Percentiles rank a stretch among this genome's conserved stretches.
Conservation (phyloP, 2,113 vertebrate species). For the Laterallus jamaicensis region DNA sequence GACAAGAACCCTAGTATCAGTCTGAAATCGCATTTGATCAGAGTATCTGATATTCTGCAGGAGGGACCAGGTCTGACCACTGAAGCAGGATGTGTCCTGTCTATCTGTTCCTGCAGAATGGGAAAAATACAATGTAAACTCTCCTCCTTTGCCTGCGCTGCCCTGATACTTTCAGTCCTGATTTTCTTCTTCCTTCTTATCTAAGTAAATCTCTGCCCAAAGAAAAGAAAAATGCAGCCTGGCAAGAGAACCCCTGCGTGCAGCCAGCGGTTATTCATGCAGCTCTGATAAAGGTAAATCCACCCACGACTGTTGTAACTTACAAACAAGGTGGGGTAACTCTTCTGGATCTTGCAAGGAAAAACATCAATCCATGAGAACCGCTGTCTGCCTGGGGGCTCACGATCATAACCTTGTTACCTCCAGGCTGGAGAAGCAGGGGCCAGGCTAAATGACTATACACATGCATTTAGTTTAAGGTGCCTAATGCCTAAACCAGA, state of each 20-base stretch:
- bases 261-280: neutral
- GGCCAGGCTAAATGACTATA: neutral
- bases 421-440: neutral
- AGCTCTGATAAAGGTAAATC: neutral
- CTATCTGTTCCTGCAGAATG: neutral
- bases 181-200: conserved; percentile 20
- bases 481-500: neutral
- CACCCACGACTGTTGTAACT: neutral
- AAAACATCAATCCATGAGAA: neutral
- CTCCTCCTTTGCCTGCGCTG: neutral
- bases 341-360: neutral
- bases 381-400: neutral
- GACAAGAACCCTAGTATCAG: neutral
- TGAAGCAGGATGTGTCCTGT: neutral
- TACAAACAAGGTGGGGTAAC: neutral
- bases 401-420: neutral
- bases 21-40: neutral
- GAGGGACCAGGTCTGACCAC: neutral
- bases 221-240: neutral
- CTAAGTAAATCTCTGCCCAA: neutral
- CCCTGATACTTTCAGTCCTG: conserved; percentile 8
- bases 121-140: neutral
- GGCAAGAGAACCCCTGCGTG: neutral
- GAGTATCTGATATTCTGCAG: neutral
- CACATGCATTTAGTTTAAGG: neutral